These are phyloP conservation scores for Elaeidobius kamerunicus DNA, from an alignment of 2,888 invertebrate species.

Conservation along the genomic window DNA sequence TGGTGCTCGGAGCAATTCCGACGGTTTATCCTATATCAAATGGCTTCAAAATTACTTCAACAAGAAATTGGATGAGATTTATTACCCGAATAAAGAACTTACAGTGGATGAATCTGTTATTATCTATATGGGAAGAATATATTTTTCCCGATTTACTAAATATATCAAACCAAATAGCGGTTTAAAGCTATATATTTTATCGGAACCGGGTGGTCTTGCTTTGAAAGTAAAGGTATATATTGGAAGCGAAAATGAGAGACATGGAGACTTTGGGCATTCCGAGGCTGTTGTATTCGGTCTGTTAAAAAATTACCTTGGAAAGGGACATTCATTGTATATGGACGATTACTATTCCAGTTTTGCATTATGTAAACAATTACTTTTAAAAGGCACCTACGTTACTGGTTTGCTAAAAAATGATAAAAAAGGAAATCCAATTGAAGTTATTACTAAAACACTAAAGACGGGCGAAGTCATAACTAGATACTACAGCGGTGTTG, in stretches of 20 bases:
- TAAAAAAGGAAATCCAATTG: no score
- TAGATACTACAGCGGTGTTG: no score
- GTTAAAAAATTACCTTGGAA: not conserved
- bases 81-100: not conserved
- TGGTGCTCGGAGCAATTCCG: not conserved
- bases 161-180: not conserved
- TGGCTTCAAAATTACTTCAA: not conserved
- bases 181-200: not conserved
- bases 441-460: no score
- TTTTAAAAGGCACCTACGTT: no score
- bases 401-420: no score
- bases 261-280: not conserved
- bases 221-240: not conserved
- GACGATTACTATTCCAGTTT: not conserved
- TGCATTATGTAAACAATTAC: not conserved
- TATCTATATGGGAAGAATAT: no score
- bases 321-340: not conserved
- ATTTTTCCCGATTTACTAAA: not conserved
- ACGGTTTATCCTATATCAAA: not conserved
- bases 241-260: not conserved
- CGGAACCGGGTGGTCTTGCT: not conserved
- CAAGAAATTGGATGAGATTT: not conserved
- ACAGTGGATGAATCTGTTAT: not conserved
- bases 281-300: not conserved
- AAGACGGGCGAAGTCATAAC: no score